Base-by-base conservation (phyloP, 2,888 invertebrate species). In the Ornithoptera priamus region DNA sequence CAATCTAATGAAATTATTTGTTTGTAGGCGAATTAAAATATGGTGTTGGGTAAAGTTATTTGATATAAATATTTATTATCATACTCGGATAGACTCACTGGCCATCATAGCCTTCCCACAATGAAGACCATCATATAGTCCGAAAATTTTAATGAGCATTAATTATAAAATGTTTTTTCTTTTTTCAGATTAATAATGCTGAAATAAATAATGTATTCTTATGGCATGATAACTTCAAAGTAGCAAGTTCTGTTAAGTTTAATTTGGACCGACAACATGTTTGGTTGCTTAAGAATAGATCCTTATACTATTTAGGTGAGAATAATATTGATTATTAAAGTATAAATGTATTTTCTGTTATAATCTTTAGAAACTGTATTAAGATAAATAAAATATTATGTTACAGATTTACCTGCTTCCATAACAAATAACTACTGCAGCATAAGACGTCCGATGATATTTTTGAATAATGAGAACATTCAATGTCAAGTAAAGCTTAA, bases 361-460 rank as follows among this genome's bases (percentile, higher is more conserved):
- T 56, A 2, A 30, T 22, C 22, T 22, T 22, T 22, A 22, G 22
- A 22, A 22, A 22, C 22, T 22, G 22, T 22, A 22, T 22, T 46
- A 53, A 7, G 53, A 6, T 2, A 53, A 5, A 5, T 30, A 20
- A 15, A 24, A 5, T 57, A 58, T 59, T 50, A 67, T 71, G 67
- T 86, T 86, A 69, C 78, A 92, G 92, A 89, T 80, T 76, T 87
- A 67, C 89, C 92, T 59, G 75, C 78, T 22, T 77, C 85, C 8
- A 72, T 77, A 30, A 71, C 84, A 20, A 91, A 88, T 70, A 83
- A 79, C 76, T 90, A 91, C 72, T 92, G 92, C 71, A 81, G 77
- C 42, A 81, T 81, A 36, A 82, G 85, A 74, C 82, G 82, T 68
- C 78, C 81, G 20, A 77, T 90, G n/a, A 74, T 73, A 71, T 90